Evolutionary conservation across 2,888 invertebrate genomes (phyloP), one percentile per base, ranked within the genome.

Genomic region (Mystacides longicornis): DNA sequence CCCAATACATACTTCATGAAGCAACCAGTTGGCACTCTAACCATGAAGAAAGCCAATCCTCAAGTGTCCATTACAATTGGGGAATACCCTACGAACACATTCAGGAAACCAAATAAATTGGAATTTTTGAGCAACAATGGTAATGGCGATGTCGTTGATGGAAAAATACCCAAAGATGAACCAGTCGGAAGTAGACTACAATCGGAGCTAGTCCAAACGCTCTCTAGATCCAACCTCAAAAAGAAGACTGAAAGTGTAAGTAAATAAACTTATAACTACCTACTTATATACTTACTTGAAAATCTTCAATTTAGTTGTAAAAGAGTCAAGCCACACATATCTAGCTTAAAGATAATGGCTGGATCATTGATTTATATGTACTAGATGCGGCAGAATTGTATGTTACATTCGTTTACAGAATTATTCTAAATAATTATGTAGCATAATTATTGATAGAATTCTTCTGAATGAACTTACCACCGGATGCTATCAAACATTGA

Each of bases 161-260:
- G 67, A 2, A 71, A 69, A n/a, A 67, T 68, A 51, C 64, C 69
- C 60, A 67, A 67, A 55, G 67, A 69, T 51, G 75, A 75, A 23
- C 79, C 82, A 1, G 80, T 85, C 51, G 76, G 81, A 16, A 83
- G 83, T 64, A 79, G 83, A 64, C 72, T 89, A 55, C 87, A 87
- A 64, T 83, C 83, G 56, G 89, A 89, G 72, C 72, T 89, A 62
- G 83, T 81, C 54, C 81, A 86, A 57, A 89, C 89, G 4, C 71
- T 89, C 58, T 86, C 86, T 64, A 81, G 88, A 67, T 87, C 89
- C 53, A 87, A 89, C 75, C 76, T 89, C 65, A 81, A 81, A 65
- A 84, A 83, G 73, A 81, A 82, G 72, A 86, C 84, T 69, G 86
- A 86, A 69, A 76, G 78, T 63, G 81, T 81, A 68, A 75, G 79